Evolutionary conservation across 1,140 invertebrate species (phyloP), one percentile per base, ranked within the genome.

Genomic region (Drosophila watanabei): DNA sequence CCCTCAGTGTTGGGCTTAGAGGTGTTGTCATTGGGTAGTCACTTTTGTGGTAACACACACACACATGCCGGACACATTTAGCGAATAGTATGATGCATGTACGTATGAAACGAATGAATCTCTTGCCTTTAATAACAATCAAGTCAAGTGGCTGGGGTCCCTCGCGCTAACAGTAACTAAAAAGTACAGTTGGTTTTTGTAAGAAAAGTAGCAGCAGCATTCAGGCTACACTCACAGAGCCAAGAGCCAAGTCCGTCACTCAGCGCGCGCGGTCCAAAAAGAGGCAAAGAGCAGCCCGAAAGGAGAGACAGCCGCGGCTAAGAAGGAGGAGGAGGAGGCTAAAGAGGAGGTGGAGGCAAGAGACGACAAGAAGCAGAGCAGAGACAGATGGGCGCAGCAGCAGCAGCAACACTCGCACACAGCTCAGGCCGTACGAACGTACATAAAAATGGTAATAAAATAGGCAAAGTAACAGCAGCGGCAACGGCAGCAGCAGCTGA

Each of bases 141-240:
- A 86, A 87, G 82, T 82, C 83, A 86, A 86, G 82, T 87, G 82
- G 79, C 75, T 82, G 75, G 58, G 75, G 69, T 64, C 35, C 72
- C 35, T 39, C 54, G 41, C 66, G 65, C 82, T 88, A 88, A 88
- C 83, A 73, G 83, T 83, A 80, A 87, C 84, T 88, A 86, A 86
- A 88, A 88, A 88, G 83, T 87, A 87, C 83, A 87, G 83, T 87
- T 87, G 80, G 84, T 88, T 87, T 88, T 69, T 87, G 83, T 87
- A 80, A 82, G 80, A 86, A 76, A 88, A 87, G 76, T 59, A 79
- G 72, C 73, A 85, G 33, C 80, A 65, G 48, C 78, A 56, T 52
- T 52, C 49, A 32, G 30, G 49, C 49, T 32, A 52, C 49, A 52
- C 37, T 56, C 52, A 37, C 52, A 57, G 54, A 78, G 62, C 83